These are phyloP conservation scores for Corella eumyota DNA, from an alignment of 23 tunicate species.

Conservation along the genomic window DNA sequence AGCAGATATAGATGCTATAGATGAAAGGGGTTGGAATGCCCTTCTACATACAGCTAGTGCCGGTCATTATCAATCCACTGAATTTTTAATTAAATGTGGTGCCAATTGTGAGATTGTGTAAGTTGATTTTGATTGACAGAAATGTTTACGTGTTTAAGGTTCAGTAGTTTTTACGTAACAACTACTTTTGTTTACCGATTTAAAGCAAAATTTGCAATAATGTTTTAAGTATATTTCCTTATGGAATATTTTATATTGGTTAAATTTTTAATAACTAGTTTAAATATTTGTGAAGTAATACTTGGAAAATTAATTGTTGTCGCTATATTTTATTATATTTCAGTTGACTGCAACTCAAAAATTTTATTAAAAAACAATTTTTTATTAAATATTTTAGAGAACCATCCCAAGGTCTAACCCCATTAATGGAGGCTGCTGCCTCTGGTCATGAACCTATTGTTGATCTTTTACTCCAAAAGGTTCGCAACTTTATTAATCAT, in stretches of 20 bases:
- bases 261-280: too few species aligned
- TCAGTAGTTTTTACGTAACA: too few species aligned
- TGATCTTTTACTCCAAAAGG: conserved; percentile 60
- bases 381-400: conserved; percentile 31
- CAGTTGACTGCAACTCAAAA: too few species aligned
- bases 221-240: too few species aligned
- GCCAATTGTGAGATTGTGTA: conserved; percentile 62
- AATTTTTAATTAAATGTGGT: conserved; percentile 53
- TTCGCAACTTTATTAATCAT: not conserved
- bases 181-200: too few species aligned
- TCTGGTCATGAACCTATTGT: conserved; percentile 89
- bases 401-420: conserved; percentile 79
- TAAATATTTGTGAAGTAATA: too few species aligned
- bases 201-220: too few species aligned
- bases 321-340: too few species aligned
- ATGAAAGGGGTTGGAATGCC: conserved; percentile 81
- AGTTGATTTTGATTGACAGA: conserved; percentile 1
- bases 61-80: conserved; percentile 90
- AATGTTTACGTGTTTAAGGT: too few species aligned
- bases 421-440: conserved; percentile 92
- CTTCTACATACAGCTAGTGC: conserved; percentile 92
- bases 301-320: too few species aligned
- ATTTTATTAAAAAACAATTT: too few species aligned
- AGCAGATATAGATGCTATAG: conserved; percentile 61
- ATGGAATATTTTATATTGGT: too few species aligned